Base-by-base conservation (phyloP, 2,888 invertebrate species). In the Athetis lepigone region DNA sequence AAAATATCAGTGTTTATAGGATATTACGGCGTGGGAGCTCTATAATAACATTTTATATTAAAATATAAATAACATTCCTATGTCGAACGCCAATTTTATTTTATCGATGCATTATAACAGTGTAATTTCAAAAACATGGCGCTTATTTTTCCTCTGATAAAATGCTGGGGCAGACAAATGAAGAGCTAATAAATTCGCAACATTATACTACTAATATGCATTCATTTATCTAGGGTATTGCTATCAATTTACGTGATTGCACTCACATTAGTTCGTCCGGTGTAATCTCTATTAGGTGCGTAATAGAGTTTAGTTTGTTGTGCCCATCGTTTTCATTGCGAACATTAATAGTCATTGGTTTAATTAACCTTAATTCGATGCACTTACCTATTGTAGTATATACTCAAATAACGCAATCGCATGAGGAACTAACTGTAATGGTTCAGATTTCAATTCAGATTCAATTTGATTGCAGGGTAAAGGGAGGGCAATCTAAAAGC, bases 341-440 rank as follows among this genome's bases (percentile, higher is more conserved):
- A 79, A 82, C 84, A 86, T 87, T 87, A 87, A 88, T 86, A 83
- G 82, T 84, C 84, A 90, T 91, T 90, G 90, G 82, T 86, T 88
- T 91, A 90, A 92, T 92, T 90, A 92, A 88, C 90, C 88, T 89
- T 91, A 90, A 92, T 92, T 91, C 88, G 85, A 88, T 90, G 87
- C 88, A 89, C 82, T 86, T 83, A 85, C 83, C 77, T 78, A 85
- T 85, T 84, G 84, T 85, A 67, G 77, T 82, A 81, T 80, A 84
- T 80, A n/a, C n/a, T 82, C 75, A 75, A 82, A 85, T 84, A 79
- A 83, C 60, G 69, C 84, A 82, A 84, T 85, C 76, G 81, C 75
- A 81, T 77, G 82, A 62, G 58, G 63, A 75, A 71, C 69, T 66
- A 59, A 76, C 42, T 66, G 56, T 69, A 66, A 61, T 74, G 75